Evolutionary conservation across 2,797 vertebrate genomes (phyloP).

Genomic region (Bradypus variegatus): DNA sequence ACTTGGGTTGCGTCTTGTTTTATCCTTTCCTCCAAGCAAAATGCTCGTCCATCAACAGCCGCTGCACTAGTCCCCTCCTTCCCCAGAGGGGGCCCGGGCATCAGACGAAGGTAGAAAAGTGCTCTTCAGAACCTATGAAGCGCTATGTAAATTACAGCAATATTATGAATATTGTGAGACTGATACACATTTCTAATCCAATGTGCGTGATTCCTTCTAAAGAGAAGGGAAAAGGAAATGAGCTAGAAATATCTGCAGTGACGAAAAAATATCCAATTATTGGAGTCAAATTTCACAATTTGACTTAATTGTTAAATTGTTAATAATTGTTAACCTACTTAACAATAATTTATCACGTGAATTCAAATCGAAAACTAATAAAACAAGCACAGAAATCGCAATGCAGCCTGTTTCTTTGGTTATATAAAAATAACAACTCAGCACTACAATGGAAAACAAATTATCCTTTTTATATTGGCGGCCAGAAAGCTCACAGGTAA

Average conservation of each 20-base stretch:
- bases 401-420: background rate
- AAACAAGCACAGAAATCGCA: background rate
- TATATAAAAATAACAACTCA: constrained; percentile 8
- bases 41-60: background rate
- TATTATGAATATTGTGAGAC: background rate
- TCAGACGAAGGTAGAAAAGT: background rate
- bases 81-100: background rate
- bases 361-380: background rate
- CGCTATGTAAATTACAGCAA: background rate
- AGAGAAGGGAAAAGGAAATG: background rate
- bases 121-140: background rate
- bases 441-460: background rate
- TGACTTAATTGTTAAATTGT: too few relatives aligned
- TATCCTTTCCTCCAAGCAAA: background rate
- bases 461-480: background rate
- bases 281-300: background rate
- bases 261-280: constrained; percentile 1
- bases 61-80: background rate
- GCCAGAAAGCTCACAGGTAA: background rate
- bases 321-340: too few relatives aligned
- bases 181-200: background rate
- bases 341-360: background rate
- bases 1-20: background rate
- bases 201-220: background rate
- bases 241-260: background rate